Evolutionary conservation across 1,140 invertebrate species (phyloP).

Genomic region (Rhopalosiphum maidis): DNA sequence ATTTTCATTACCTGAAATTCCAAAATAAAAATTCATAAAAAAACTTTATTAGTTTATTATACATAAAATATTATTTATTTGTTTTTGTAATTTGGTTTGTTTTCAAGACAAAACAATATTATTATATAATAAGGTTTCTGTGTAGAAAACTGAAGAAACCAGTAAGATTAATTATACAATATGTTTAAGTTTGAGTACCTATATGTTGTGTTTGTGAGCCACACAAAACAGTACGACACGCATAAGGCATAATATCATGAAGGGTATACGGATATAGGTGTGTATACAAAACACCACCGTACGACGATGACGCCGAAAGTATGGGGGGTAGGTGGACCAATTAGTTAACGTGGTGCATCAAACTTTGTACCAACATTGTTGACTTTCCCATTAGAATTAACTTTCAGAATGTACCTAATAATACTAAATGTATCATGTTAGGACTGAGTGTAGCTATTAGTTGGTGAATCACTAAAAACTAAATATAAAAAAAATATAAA

Average conservation of each 20-base stretch:
- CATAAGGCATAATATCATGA: background rate
- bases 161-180: background rate
- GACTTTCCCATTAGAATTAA: background rate
- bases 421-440: background rate
- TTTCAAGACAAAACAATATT: background rate
- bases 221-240: background rate
- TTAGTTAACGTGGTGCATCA: background rate
- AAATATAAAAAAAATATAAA: background rate
- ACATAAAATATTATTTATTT: background rate
- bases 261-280: background rate
- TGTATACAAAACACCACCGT: background rate
- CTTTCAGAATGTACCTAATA: background rate
- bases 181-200: background rate
- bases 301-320: background rate
- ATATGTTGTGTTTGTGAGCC: background rate
- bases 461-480: background rate
- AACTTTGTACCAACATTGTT: background rate
- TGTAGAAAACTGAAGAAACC: background rate
- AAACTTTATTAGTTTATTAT: background rate
- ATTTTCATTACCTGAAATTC: slow-evolving; percentile 68
- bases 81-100: background rate
- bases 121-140: background rate
- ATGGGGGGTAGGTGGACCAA: background rate
- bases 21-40: background rate
- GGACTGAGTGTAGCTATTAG: background rate